Percentiles rank a stretch among this genome's conserved stretches.
These are phyloP conservation scores for Erpornis zantholeuca DNA, from an alignment of 2,113 vertebrate genomes.

Conservation along the genomic window DNA sequence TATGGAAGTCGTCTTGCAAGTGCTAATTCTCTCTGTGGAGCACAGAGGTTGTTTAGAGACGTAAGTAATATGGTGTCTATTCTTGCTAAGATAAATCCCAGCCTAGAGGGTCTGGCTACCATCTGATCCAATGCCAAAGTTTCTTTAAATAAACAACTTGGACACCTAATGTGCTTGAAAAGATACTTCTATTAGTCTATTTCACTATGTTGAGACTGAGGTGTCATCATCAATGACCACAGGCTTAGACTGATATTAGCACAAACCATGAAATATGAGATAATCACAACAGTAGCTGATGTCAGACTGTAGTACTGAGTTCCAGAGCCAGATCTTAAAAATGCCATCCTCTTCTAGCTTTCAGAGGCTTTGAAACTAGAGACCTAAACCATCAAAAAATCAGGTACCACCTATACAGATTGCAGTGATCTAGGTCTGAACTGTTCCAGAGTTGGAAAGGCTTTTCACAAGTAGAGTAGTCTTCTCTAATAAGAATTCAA, in stretches of 20 bases:
- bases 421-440: slow-evolving; percentile 9
- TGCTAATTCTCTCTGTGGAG: not conserved
- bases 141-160: not conserved
- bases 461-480: not conserved
- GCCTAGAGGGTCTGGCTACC: not conserved
- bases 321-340: not conserved
- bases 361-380: not conserved
- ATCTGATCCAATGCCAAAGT: not conserved
- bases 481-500: slow-evolving; percentile 48
- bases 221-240: not conserved
- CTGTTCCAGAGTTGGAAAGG: not conserved
- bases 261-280: not conserved
- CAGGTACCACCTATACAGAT: not conserved
- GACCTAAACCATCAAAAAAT: not conserved
- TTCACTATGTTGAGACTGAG: not conserved
- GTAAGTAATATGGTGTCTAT: not conserved
- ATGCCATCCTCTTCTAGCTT: not conserved
- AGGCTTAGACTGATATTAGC: not conserved
- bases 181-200: not conserved
- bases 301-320: not conserved
- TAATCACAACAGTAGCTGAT: not conserved
- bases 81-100: not conserved
- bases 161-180: not conserved
- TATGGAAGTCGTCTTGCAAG: not conserved
- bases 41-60: not conserved